Evolutionary conservation across 2,888 invertebrate genomes (phyloP), one percentile per base, ranked within the genome.

Genomic region (Alsophila aescularia): DNA sequence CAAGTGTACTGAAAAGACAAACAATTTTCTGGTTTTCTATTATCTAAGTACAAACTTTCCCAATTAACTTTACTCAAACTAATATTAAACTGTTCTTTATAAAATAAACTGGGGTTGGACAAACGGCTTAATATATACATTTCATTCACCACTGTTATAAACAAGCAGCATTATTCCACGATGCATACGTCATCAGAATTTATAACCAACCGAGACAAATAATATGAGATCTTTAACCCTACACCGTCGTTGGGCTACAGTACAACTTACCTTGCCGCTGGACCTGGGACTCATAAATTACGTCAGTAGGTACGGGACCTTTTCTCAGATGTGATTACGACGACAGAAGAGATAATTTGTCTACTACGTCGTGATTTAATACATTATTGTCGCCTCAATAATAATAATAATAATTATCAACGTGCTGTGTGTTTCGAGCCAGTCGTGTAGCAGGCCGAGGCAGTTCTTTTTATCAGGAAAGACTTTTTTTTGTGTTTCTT

Each of bases 171-270:
- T 34, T 44, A 45, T 40, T 35, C 29, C n/a, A 41, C 13, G 45
- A 21, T 41, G 52, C 52, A 52, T 47, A 47, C 35, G 9, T 13
- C 27, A 34, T 29, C 18, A 36, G 6, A 35, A 47, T 18, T 35
- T 52, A 41, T 16, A 8, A 34, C 7, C 41, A 37, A 31, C 40
- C 9, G 29, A 35, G 47, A 47, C 41, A 36, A 52, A 45, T 45
- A 16, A 41, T 47, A 52, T 29, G 47, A 35, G 52, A 47, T 52
- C 40, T 47, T 52, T 52, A 45, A 45, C 52, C 52, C 52, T 47
- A 18, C 29, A 9, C 44, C 24, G 29, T n/a, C 2, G 21, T n/a
- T n/a, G n/a, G n/a, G n/a, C n/a, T n/a, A n/a, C n/a, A 10, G 18
- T 18, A 44, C 15, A 40, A 44, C 16, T 40, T 27, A 40, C 40